Evolutionary conservation across 2,797 vertebrate species (phyloP), one percentile per base, ranked within the genome.

Genomic region (Macroramphosus scolopax): DNA sequence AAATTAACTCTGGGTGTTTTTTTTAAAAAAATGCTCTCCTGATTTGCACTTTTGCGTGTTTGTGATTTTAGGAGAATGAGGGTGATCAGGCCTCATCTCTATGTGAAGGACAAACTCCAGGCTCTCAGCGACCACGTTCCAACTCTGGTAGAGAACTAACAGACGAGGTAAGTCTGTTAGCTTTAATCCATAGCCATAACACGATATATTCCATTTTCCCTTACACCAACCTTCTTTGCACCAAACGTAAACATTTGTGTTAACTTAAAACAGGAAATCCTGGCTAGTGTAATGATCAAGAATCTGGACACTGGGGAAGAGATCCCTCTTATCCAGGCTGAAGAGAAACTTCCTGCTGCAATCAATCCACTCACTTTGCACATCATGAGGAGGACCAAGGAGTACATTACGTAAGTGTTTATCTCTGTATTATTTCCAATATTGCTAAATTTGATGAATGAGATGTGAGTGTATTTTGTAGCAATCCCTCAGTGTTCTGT

Each of bases 271-370:
- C 48, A 99, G 96, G 96, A 99, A 91, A 99, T 99, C 76, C 86
- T 99, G 74, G 96, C 97, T 17, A 98, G 95, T 69, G 97, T 99
- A 62, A 99, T 98, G 96, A 98, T 99, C 77, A 99, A 99, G 86
- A 99, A 99, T 85, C 87, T 99, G 30, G 97, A 99, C 87, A 99
- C 96, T 1, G 97, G 97, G 51, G 97, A 99, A 87, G 97, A 99
- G 89, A 99, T 99, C 68, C 97, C 97, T 38, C 75, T 99, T 48
- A 99, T 95, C 72, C 89, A 97, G 84, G 97, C 97, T 0, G 96
- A 99, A 76, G 96, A 99, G 77, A 98, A 98, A 75, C 88, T 99
- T 47, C 96, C 97, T 59, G 92, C 95, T 14, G 97, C 93, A 68
- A 98, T 98, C 68, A 99, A 99, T 87, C 97, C 97, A 1, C 90